Evolutionary conservation across 2,113 vertebrate species (phyloP), one percentile per base, ranked within the genome.

Genomic region (Amphiprion ocellaris): DNA sequence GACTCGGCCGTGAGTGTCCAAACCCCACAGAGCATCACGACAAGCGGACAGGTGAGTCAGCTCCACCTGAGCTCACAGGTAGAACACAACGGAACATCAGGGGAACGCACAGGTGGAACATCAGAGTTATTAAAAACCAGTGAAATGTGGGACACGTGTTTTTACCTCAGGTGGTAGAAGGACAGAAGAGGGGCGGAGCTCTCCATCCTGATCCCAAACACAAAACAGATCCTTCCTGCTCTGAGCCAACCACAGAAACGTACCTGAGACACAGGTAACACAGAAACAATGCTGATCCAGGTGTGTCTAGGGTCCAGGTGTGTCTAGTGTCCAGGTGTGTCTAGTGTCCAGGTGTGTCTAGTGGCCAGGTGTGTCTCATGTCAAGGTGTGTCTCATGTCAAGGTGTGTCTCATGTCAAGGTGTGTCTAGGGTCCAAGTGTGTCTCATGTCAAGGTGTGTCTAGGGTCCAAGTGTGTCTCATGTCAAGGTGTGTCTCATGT

Each of bases 151-250:
- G 39, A 47, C 21, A 52, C 46, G 33, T 63, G 64, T 6, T 5
- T 9, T 77, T 82, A 93, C 81, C 4, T 98, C 97, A 0, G 95
- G 92, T 0, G 97, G 97, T 15, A 99, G 94, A 62, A 95, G 95
- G 49, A 99, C 95, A 0, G 96, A 98, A 5, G 96, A 97, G 9
- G 98, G 98, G 54, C 95, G 96, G 69, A 97, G 95, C 82, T 96
- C 95, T 6, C 96, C 94, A 4, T 95, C 96, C 91, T 95, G 96
- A 85, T 98, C 95, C 77, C 95, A 96, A 67, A 98, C 89, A 65
- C 97, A 95, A 89, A 97, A 99, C 66, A 99, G 95, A 75, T 99
- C 98, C 93, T 97, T 98, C 90, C 90, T 96, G 94, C 96, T 97
- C 92, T 99, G 98, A 76, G 96, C 96, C 86, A 99, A 92, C 98